These are phyloP conservation scores for Carabus problematicus DNA, from an alignment of 2,888 invertebrate species.

Conservation along the genomic window DNA sequence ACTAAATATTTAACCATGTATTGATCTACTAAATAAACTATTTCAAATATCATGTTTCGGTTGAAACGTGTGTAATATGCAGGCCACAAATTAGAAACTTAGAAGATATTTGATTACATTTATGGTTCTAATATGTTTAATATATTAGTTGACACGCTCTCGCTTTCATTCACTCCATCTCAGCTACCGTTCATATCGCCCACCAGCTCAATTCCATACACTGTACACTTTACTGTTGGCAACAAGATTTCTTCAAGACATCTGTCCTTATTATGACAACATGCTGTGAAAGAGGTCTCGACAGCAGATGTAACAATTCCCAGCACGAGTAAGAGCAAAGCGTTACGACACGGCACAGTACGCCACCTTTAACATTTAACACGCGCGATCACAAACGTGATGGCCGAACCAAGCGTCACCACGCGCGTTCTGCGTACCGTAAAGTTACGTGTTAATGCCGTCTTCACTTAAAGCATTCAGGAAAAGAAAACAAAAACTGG, in stretches of 20 bases:
- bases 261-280: conserved; percentile 27
- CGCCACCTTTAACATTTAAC: background rate
- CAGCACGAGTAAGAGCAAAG: background rate
- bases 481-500: too few relatives aligned
- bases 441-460: too few relatives aligned
- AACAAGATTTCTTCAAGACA: background rate
- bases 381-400: background rate
- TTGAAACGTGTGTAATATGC: too few relatives aligned
- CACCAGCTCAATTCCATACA: background rate
- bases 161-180: background rate
- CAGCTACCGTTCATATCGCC: background rate
- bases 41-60: too few relatives aligned
- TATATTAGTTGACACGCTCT: conserved; percentile 9
- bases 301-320: conserved; percentile 19
- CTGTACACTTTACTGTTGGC: background rate
- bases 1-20: too few relatives aligned
- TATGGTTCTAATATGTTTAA: conserved; percentile 17
- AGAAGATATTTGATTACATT: conserved; percentile 19
- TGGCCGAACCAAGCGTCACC: background rate
- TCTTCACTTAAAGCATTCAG: too few relatives aligned
- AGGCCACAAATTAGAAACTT: too few relatives aligned
- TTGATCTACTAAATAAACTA: too few relatives aligned
- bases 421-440: background rate
- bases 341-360: conserved; percentile 5
- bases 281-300: conserved; percentile 20